Evolutionary conservation across 2,797 vertebrate genomes (phyloP), one percentile per base, ranked within the genome.

Genomic region (Myoxocephalus aenaeus): DNA sequence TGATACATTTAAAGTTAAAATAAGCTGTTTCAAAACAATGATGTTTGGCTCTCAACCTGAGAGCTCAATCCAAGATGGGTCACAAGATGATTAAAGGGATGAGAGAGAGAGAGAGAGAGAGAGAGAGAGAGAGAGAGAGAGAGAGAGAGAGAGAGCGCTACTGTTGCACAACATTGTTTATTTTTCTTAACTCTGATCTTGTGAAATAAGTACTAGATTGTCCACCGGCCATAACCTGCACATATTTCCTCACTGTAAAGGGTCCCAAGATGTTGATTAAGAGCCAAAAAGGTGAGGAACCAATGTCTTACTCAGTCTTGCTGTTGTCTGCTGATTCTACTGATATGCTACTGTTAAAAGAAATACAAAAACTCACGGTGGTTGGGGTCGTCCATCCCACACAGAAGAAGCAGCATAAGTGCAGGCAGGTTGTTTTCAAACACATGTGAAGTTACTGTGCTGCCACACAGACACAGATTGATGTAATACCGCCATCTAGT

Each of bases 401-500:
- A 22, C 25, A 29, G 46, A n/a, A 22, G 22, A 62, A 29, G n/a
- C n/a, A n/a, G n/a, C n/a, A n/a, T n/a, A n/a, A n/a, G n/a, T n/a
- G 32, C 57, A 58, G 58, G 2, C 29, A 14, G 38, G 18, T 38
- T 34, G 20, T 51, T 25, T 59, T 63, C 5, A 72, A 44, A 29
- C 20, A 22, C 42, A 10, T 1, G 10, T 40, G 11, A 11, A 34
- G 18, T 40, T 4, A 48, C 10, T 2, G 25, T 53, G 51, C 40
- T 46, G 29, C 27, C 27, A 5, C 12, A 44, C 13, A 51, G 17
- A 46, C 48, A 22, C 4, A 70, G 6, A 3, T 63, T 63, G 56
- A 75, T 54, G 48, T 64, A 34, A 59, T 40, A 29, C 44, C 67
- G 77, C 78, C 85, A 86, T 36, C 89, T 86, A 74, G 77, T 83